Conservation (phyloP, 1,140 invertebrate genomes). For the Danaus plexippus region DNA sequence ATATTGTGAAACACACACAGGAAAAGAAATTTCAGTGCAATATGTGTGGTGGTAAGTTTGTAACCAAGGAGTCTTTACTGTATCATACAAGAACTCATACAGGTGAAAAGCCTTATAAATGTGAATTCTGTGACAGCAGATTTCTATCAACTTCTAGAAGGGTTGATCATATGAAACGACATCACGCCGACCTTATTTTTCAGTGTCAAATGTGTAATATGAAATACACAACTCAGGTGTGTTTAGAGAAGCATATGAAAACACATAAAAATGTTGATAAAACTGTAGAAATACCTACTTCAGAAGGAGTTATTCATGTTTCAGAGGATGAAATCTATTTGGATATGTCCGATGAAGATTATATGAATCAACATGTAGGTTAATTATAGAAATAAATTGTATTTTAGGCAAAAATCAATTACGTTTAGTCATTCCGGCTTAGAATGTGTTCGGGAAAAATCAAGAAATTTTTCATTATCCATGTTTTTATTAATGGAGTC, state of each 20-base stretch:
- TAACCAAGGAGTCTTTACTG: constrained; percentile 53
- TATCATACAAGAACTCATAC: constrained; percentile 65
- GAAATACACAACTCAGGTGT: constrained; percentile 36
- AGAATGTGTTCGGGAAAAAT: too few species aligned
- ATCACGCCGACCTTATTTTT: constrained; percentile 32
- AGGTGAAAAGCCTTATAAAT: constrained; percentile 66
- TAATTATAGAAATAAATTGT: background rate
- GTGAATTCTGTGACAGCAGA: constrained; percentile 40
- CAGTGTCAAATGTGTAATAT: constrained; percentile 40
- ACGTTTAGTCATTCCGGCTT: too few species aligned
- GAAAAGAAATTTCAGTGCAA: constrained; percentile 59
- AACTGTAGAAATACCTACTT: constrained; percentile 10
- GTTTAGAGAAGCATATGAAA: constrained; percentile 41
- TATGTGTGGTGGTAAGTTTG: constrained; percentile 58
- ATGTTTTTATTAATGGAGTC: too few species aligned
- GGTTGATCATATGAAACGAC: constrained; percentile 45
- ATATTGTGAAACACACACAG: constrained; percentile 65
- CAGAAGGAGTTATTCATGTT: constrained; percentile 7
- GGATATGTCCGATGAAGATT: constrained; percentile 32
- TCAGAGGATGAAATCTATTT: constrained; percentile 28
- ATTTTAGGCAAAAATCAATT: too few species aligned
- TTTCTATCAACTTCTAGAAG: constrained; percentile 53
- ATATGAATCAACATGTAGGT: constrained; percentile 5
- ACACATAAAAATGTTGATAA: constrained; percentile 25
- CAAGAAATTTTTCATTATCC: too few species aligned